Base-by-base conservation (phyloP, 2,888 invertebrate genomes). In the Oeneis ivallda region DNA sequence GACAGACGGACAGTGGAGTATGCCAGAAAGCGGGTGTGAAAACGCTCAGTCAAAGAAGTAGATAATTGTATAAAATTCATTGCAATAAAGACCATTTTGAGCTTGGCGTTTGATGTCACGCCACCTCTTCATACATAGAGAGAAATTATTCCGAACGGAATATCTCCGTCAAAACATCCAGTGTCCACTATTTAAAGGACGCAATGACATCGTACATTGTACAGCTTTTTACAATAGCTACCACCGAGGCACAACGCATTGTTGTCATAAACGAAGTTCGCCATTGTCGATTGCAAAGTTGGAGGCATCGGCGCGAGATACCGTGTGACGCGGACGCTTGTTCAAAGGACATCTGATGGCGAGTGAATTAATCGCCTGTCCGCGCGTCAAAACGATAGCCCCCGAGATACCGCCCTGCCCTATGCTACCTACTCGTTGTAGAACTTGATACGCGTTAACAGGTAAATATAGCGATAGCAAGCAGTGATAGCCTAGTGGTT, bases 281-380 rank as follows among this genome's bases (percentile, higher is more conserved):
- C 76, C 62, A 83, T 89, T 88, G 89, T 89, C 74, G 73, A 74
- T 76, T 76, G 82, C 77, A 85, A 90, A 90, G 86, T 90, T 90
- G 84, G 85, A 89, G 86, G 80, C 83, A 86, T 87, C 84, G 87
- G 65, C 62, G 67, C 67, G 67, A 75, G 88, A 88, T 89, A 89
- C 78, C 80, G 81, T 71, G 72, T 78, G 82, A 81, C 82, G 76
- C 77, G 76, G 72, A 72, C 76, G 79, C 83, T 83, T 83, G 82
- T 83, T 85, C 82, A 85, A 84, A 84, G 76, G 76, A 75, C 77
- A 86, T 86, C 78, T 79, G 81, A 79, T 74, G 70, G 71, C 61
- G 64, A 69, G 67, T 70, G 71, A 70, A 71, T 71, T 71, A 71
- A 71, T 71, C 68, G 71, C 54, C 68, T 68, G 70, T 67, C 71